Evolutionary conservation across 2,888 invertebrate genomes (phyloP).

Genomic region (Euplexia lucipara): DNA sequence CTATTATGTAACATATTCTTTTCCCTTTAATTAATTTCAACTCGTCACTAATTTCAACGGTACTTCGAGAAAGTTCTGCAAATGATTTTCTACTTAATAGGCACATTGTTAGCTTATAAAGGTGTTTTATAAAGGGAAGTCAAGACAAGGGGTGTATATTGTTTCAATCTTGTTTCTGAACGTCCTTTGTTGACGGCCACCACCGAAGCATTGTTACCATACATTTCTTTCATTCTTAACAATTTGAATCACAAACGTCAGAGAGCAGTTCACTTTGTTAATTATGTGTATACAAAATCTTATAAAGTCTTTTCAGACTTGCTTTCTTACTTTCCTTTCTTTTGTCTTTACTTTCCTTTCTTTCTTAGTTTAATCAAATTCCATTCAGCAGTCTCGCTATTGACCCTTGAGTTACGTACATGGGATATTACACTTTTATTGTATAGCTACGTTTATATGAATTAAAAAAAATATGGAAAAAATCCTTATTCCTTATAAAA

Average conservation of each 20-base stretch:
- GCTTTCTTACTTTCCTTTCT: constrained; percentile 21
- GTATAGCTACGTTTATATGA: neutral
- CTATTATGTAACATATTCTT: neutral
- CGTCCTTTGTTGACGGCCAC: constrained; percentile 28
- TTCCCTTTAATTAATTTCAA: neutral
- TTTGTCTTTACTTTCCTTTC: too few relatives aligned
- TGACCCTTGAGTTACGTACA: constrained; percentile 6
- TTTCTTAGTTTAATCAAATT: constrained; percentile 12
- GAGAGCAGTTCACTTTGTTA: constrained; percentile 25
- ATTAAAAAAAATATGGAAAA: neutral
- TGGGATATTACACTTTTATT: neutral
- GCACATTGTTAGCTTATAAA: constrained; percentile 31
- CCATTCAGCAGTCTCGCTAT: constrained; percentile 1
- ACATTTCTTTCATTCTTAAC: constrained; percentile 28
- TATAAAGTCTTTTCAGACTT: constrained; percentile 3
- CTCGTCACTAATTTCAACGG: neutral
- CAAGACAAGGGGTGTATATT: constrained; percentile 39
- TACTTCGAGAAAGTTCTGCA: constrained; percentile 9
- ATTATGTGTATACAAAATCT: constrained; percentile 19
- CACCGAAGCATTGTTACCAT: constrained; percentile 23
- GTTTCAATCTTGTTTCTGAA: constrained; percentile 42
- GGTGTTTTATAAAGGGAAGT: constrained; percentile 43
- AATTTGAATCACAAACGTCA: constrained; percentile 24
- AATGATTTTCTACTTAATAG: constrained; percentile 8
- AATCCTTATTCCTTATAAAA: neutral